Percentiles rank a stretch among this genome's conserved stretches.
phyloP scores from a whole-genome alignment of 2,113 vertebrate genomes.

The Sebastes fasciatus region DNA sequence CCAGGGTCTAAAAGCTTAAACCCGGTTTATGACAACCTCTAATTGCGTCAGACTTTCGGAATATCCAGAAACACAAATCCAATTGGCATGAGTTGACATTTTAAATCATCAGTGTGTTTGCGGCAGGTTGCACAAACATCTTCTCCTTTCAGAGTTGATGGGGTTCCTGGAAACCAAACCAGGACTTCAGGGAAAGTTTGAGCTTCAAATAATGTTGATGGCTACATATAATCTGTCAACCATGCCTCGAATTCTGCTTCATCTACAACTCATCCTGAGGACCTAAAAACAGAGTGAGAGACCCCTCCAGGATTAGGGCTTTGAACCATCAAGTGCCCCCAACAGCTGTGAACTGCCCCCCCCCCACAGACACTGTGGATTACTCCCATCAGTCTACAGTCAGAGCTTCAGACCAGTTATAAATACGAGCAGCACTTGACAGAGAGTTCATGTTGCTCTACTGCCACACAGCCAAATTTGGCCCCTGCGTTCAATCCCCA shows the following conservation, averaged over 20 bases:
- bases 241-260: slow-evolving; percentile 21
- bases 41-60: background rate
- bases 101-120: background rate
- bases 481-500: slow-evolving; percentile 58
- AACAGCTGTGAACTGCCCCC: slow-evolving; percentile 77
- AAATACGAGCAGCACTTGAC: slow-evolving; percentile 72
- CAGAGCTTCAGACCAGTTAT: slow-evolving; percentile 63
- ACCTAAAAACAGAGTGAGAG: slow-evolving; percentile 69
- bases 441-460: slow-evolving; percentile 65
- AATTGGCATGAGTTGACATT: background rate
- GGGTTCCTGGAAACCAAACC: slow-evolving; percentile 18
- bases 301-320: slow-evolving; percentile 59
- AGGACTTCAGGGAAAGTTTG: slow-evolving; percentile 50
- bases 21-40: background rate
- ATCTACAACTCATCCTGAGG: slow-evolving; percentile 34
- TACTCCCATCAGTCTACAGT: slow-evolving; percentile 62
- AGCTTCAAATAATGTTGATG: slow-evolving; percentile 27
- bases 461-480: slow-evolving; percentile 77
- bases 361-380: slow-evolving; percentile 64
- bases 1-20: too few relatives aligned
- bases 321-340: slow-evolving; percentile 65
- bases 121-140: slow-evolving; percentile 4
- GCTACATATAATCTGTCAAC: slow-evolving; percentile 38
- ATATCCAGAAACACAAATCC: slow-evolving; percentile 23
- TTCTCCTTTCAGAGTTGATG: slow-evolving; percentile 15